Percentiles rank a stretch among this genome's conserved stretches.
Evolutionary conservation across 2,888 invertebrate genomes (phyloP).

Genomic region (Leptopterna dolabrata): DNA sequence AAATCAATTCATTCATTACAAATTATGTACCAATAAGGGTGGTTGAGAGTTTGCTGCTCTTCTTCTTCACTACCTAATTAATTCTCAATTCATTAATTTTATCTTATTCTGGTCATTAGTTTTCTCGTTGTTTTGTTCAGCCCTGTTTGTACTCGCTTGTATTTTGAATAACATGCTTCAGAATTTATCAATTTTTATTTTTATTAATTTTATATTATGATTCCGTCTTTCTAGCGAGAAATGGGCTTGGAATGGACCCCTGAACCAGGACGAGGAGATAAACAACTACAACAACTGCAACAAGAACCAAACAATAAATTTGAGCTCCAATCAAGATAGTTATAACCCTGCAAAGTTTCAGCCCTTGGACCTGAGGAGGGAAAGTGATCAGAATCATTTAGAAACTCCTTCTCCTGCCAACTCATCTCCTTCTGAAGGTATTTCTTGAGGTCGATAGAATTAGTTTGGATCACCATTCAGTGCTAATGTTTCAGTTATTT

Average conservation of each 20-base stretch:
- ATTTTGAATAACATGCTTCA: no score
- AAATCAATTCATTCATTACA: no score
- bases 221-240: not conserved
- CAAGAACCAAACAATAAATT: not conserved
- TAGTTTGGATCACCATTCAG: not conserved
- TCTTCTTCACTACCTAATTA: no score
- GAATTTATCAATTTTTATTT: no score
- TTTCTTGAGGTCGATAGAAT: not conserved
- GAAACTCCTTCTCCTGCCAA: slow-evolving; percentile 41
- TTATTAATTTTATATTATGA: no score
- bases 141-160: no score
- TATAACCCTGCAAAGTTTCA: slow-evolving; percentile 37
- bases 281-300: slow-evolving; percentile 50
- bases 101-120: no score
- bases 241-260: slow-evolving; percentile 28
- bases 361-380: slow-evolving; percentile 5
- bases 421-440: slow-evolving; percentile 38
- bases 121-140: no score
- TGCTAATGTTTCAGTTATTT: no score
- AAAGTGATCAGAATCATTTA: slow-evolving; percentile 20
- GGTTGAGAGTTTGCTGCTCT: no score
- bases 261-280: slow-evolving; percentile 28
- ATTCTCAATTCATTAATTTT: no score
- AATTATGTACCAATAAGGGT: no score
- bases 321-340: slow-evolving; percentile 25